Evolutionary conservation across 2,113 vertebrate species (phyloP).

Genomic region (Pontoporia blainvillei): DNA sequence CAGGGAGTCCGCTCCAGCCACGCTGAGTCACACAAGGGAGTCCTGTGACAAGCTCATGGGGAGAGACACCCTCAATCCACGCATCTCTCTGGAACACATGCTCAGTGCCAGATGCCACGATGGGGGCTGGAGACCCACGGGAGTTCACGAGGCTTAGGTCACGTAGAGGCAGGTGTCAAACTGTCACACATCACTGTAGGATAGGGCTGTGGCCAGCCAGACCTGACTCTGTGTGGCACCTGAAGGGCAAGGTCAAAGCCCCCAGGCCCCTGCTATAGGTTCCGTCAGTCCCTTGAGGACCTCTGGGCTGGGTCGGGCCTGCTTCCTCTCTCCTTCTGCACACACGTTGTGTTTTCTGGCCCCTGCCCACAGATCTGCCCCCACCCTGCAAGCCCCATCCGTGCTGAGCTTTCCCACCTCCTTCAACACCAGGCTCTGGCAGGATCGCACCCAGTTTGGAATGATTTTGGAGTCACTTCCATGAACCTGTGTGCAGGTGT

Average conservation of each 20-base stretch:
- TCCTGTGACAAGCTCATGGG: rapidly evolving
- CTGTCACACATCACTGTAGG: rapidly evolving
- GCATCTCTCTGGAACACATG: rapidly evolving
- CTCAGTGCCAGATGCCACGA: neutral
- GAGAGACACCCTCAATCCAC: too few relatives aligned
- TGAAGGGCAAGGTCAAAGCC: neutral
- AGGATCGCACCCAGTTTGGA: neutral
- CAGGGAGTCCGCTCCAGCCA: neutral
- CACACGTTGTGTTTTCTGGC: rapidly evolving
- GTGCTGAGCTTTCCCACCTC: neutral
- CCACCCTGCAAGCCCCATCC: too few relatives aligned
- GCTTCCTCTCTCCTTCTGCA: too few relatives aligned
- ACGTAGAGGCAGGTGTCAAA: neutral
- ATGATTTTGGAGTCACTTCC: neutral
- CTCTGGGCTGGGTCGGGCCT: too few relatives aligned
- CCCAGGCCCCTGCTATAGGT: rapidly evolving
- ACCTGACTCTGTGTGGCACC: neutral
- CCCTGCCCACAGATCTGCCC: too few relatives aligned
- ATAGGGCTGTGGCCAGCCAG: rapidly evolving
- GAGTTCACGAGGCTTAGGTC: neutral
- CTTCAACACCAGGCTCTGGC: neutral
- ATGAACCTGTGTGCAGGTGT: rapidly evolving
- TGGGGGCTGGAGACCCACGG: rapidly evolving
- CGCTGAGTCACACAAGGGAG: rapidly evolving
- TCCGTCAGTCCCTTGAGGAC: neutral